Conservation (phyloP, 2,888 invertebrate genomes). For the Philereme vetulata region DNA sequence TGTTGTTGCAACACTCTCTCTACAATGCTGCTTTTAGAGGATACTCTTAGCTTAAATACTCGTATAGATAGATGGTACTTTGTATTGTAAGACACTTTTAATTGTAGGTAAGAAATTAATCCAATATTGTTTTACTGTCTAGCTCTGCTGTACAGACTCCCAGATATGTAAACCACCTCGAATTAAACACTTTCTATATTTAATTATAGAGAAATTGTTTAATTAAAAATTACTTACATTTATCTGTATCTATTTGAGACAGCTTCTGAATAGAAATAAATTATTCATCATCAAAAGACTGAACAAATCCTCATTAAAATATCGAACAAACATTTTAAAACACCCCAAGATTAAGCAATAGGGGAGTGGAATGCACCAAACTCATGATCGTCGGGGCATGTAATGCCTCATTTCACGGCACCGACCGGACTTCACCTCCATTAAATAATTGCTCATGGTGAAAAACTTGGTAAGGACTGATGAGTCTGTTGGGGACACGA, state of each 20-base stretch:
- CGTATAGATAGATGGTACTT: neutral
- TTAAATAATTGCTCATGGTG: constrained; percentile 64
- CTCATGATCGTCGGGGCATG: constrained; percentile 60
- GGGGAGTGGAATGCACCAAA: constrained; percentile 43
- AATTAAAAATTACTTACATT: too few species aligned
- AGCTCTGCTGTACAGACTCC: too few species aligned
- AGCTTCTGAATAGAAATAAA: too few species aligned
- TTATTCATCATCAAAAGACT: neutral
- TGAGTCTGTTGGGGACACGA: constrained; percentile 22
- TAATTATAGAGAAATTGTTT: too few species aligned
- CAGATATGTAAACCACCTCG: too few species aligned
- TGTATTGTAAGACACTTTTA: neutral
- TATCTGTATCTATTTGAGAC: too few species aligned
- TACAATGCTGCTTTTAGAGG: constrained; percentile 18
- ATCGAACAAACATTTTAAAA: constrained; percentile 9
- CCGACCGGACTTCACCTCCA: constrained; percentile 70
- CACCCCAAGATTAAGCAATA: constrained; percentile 24
- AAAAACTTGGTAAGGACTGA: constrained; percentile 33
- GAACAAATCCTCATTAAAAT: constrained; percentile 21
- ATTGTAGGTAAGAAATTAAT: too few species aligned
- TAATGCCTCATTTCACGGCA: constrained; percentile 76
- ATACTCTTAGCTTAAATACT: neutral
- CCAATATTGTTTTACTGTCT: too few species aligned
- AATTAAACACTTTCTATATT: too few species aligned
- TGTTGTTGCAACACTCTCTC: constrained; percentile 27